A percentile compares a stretch with the other conserved stretches of the same genome.
phyloP scores from a whole-genome alignment of 1,140 invertebrate species.

The Solen grandis region DNA sequence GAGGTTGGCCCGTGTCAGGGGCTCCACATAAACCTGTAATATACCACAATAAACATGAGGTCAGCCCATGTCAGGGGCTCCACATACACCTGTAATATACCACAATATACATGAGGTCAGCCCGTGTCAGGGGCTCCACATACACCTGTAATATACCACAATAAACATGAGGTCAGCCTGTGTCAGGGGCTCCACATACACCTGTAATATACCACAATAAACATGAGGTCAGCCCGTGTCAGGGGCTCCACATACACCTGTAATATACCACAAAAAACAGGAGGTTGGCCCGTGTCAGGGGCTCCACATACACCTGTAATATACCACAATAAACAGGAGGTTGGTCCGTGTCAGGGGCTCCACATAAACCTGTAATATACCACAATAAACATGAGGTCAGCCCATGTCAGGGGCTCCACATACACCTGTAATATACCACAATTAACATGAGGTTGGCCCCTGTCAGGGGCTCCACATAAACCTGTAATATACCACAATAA shows the following conservation, averaged over 20 bases:
- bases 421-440: slow-evolving; percentile 87
- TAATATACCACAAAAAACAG: slow-evolving; percentile 83
- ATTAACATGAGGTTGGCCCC: slow-evolving; percentile 88
- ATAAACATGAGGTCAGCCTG: slow-evolving; percentile 88
- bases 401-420: slow-evolving; percentile 88
- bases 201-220: slow-evolving; percentile 84
- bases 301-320: slow-evolving; percentile 90
- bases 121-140: slow-evolving; percentile 88
- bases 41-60: slow-evolving; percentile 86
- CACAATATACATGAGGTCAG: slow-evolving; percentile 88
- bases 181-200: slow-evolving; percentile 92
- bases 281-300: slow-evolving; percentile 89
- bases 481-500: slow-evolving; percentile 84
- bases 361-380: slow-evolving; percentile 90
- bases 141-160: slow-evolving; percentile 88
- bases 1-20: slow-evolving; percentile 89
- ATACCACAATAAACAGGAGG: slow-evolving; percentile 86
- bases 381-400: slow-evolving; percentile 88
- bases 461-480: slow-evolving; percentile 92
- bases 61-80: slow-evolving; percentile 90
- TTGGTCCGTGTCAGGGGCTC: slow-evolving; percentile 90
- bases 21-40: slow-evolving; percentile 90
- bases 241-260: slow-evolving; percentile 93
- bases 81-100: slow-evolving; percentile 90
- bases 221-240: slow-evolving; percentile 87